Base-by-base conservation (phyloP, 2,888 invertebrate genomes). In the Tolmerus cingulatus region DNA sequence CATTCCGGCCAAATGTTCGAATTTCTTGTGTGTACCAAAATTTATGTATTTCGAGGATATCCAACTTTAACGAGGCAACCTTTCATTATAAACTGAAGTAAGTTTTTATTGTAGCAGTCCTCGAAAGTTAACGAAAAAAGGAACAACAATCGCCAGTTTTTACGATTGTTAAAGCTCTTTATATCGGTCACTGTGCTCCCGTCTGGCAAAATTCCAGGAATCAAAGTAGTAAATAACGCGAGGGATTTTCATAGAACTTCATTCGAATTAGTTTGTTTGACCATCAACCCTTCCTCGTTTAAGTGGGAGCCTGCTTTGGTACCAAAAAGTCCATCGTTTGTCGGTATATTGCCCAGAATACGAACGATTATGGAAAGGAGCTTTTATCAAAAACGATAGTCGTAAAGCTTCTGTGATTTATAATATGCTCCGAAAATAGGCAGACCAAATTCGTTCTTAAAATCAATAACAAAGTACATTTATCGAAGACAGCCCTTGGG, bases 221-320 rank as follows among this genome's bases (percentile, higher is more conserved):
- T 74, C 74, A 74, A 74, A 74, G 74, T 16, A 74, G 74, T 74
- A 37, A 74, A 74, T 74, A 74, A 74, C 30, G 74, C 74, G 74
- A 16, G 74, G 74, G 74, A 74, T 74, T 74, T 74, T 74, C 74
- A 74, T 74, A 74, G 23, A 74, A 74, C 16, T 74, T 74, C 34
- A 74, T 14, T 30, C 74, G 74, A 74, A 74, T 74, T 74, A 74
- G 74, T 74, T 74, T 74, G 74, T 74, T 74, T 74, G 74, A 74
- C 74, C 74, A 12, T 30, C 30, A 74, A 74, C 74, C 74, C 74
- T 55, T 19, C 9, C 55, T 19, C 19, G 19, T 55, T 55, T 55
- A 0, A 8, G 5, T n/a, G 40, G 40, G 12, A 40, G 12, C 5
- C 40, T 12, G 9, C 8, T n/a, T 55, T n/a, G 55, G 55, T 19